Evolutionary conservation across 2,888 invertebrate species (phyloP).

Genomic region (Philopedon plagiatum): DNA sequence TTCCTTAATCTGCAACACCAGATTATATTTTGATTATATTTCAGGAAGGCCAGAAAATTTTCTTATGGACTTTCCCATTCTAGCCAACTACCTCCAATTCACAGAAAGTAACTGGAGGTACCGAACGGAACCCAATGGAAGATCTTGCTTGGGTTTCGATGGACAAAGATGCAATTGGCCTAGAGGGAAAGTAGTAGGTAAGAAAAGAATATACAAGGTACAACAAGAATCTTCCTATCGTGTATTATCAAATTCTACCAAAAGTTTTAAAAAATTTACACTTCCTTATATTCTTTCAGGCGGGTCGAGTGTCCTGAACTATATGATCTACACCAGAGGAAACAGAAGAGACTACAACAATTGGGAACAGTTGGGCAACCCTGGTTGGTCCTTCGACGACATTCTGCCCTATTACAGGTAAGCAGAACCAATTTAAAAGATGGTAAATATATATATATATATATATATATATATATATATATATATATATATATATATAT

Average conservation of each 20-base stretch:
- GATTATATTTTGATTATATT: not conserved
- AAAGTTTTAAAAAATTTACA: too few relatives aligned
- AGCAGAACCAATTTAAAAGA: too few relatives aligned
- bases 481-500: too few relatives aligned
- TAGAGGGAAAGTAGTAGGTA: conserved; percentile 6
- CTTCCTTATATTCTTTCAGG: conserved; percentile 66
- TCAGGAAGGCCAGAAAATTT: conserved; percentile 77
- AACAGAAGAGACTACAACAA: conserved; percentile 88
- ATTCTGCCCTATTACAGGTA: conserved; percentile 84
- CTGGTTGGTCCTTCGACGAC: conserved; percentile 78
- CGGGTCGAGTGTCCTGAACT: conserved; percentile 89
- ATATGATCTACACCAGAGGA: conserved; percentile 93
- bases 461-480: too few relatives aligned
- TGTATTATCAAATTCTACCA: too few relatives aligned
- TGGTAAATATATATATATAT: too few relatives aligned
- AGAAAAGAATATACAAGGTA: not conserved
- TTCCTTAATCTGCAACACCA: not conserved
- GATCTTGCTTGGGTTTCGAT: conserved; percentile 82
- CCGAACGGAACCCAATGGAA: conserved; percentile 82
- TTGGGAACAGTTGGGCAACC: conserved; percentile 88
- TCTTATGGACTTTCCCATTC: conserved; percentile 83
- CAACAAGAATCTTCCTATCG: not conserved
- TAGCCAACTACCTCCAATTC: conserved; percentile 81
- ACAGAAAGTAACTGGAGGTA: conserved; percentile 82
- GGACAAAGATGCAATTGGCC: conserved; percentile 85